These are phyloP conservation scores for Drosophila prolongata DNA, from an alignment of 2,888 invertebrate species.

Conservation along the genomic window DNA sequence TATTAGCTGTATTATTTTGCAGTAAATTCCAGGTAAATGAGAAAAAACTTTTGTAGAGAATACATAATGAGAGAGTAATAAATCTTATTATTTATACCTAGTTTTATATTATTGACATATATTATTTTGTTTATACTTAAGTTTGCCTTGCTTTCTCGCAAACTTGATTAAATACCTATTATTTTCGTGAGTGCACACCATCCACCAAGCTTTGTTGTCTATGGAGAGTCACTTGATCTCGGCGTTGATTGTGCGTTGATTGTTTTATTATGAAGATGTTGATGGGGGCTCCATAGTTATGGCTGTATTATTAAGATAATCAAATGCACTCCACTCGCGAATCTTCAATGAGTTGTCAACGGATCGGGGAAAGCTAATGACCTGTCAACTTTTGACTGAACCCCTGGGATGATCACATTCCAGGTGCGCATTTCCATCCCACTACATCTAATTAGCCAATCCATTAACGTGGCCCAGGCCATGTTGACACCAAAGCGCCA, in stretches of 20 bases:
- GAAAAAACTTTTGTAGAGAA: no score
- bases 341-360: conserved; percentile 62
- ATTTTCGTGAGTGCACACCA: conserved; percentile 17
- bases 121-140: no score
- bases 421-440: conserved; percentile 13
- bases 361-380: conserved; percentile 28
- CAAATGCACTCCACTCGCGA: conserved; percentile 53
- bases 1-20: no score
- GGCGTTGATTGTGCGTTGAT: conserved; percentile 77
- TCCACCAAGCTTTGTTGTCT: conserved; percentile 51
- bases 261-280: conserved; percentile 79
- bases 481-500: conserved; percentile 55
- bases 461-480: conserved; percentile 70
- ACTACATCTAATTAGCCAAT: conserved; percentile 64
- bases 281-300: conserved; percentile 59
- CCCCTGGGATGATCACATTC: conserved; percentile 15
- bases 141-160: no score
- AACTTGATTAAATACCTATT: no score
- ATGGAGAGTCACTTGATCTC: conserved; percentile 74
- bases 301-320: conserved; percentile 71
- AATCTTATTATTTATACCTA: no score
- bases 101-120: no score
- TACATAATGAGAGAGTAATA: no score
- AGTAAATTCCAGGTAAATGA: no score
- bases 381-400: conserved; percentile 26